Evolutionary conservation across 2,797 vertebrate genomes (phyloP).

Genomic region (Sciurus carolinensis): DNA sequence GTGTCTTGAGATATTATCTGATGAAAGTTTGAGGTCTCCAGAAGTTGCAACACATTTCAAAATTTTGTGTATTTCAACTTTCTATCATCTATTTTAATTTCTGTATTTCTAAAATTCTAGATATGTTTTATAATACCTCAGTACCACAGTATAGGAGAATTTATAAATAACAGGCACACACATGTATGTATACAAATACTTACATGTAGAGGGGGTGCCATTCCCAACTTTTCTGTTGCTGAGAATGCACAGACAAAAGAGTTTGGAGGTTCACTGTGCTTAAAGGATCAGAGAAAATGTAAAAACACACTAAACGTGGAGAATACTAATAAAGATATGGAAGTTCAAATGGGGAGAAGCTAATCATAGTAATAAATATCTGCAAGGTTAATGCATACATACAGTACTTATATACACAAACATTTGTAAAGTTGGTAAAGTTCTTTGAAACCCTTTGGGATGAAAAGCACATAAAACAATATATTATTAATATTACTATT

Average conservation of each 20-base stretch:
- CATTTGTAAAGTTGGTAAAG: conserved; percentile 76
- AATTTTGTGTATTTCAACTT: conserved; percentile 14
- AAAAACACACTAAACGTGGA: not conserved
- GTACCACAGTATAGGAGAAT: not conserved
- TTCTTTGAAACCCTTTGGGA: conserved; percentile 75
- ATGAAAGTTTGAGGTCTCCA: not conserved
- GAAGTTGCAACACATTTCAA: not conserved
- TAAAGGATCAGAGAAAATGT: not conserved
- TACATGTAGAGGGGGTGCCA: not conserved
- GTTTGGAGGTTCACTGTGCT: not conserved
- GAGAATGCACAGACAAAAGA: not conserved
- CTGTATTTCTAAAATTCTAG: not conserved
- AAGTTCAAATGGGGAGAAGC: not conserved
- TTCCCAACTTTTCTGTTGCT: not conserved
- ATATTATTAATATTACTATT: conserved; percentile 81
- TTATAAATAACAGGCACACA: not conserved
- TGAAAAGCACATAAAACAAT: conserved; percentile 70
- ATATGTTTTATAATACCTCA: not conserved
- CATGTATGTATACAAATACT: no score
- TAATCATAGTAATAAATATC: conserved; percentile 27
- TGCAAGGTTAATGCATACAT: conserved; percentile 54
- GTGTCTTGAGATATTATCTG: not conserved
- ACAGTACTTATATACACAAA: conserved; percentile 20
- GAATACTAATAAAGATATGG: not conserved
- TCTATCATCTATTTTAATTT: not conserved